Base-by-base conservation (phyloP, 2,113 vertebrate genomes). In the Psephotus haematonotus region DNA sequence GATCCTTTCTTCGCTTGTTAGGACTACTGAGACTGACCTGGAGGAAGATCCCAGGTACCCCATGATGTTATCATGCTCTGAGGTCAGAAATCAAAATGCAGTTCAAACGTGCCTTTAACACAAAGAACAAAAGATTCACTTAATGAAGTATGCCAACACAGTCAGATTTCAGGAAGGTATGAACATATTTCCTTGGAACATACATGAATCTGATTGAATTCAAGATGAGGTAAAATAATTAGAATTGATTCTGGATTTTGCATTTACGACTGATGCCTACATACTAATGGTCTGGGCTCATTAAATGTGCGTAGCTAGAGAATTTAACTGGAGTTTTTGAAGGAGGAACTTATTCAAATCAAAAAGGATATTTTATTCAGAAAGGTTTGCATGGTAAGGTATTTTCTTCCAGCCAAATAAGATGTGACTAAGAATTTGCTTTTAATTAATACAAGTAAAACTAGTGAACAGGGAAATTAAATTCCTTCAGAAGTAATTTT, bases 391-490 rank as follows among this genome's bases (percentile, higher is more conserved):
- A 81, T 59, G 12, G 17, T 76, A 80, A 81, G 52, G 47, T 92
- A 50, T 94, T 90, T 91, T 88, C 50, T 92, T 22, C 12, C 31
- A 95, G 79, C 18, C 27, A 91, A 94, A 39, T 91, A 95, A 94
- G 53, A 86, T 86, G 53, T 92, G 69, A 85, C 50, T 81, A 53
- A 90, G 62, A 92, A 80, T 76, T 93, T 94, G 31, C 52, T 95
- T 90, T 95, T 92, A 94, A 95, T 96, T 96, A 96, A 95, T 94
- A 79, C 62, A 87, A 86, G 80, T 74, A 77, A 94, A 95, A 90
- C 79, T 96, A 96, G 46, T 94, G 95, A 96, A 93, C 76, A 90
- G 79, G 88, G 93, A 96, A 97, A 97, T 97, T 88, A 95, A 95
- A 95, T 88, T 94, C 46, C 64, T 86, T 24, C 80, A 91, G 52